Conservation (phyloP, 1,140 invertebrate genomes). For the Drosophila malerkotliana region DNA sequence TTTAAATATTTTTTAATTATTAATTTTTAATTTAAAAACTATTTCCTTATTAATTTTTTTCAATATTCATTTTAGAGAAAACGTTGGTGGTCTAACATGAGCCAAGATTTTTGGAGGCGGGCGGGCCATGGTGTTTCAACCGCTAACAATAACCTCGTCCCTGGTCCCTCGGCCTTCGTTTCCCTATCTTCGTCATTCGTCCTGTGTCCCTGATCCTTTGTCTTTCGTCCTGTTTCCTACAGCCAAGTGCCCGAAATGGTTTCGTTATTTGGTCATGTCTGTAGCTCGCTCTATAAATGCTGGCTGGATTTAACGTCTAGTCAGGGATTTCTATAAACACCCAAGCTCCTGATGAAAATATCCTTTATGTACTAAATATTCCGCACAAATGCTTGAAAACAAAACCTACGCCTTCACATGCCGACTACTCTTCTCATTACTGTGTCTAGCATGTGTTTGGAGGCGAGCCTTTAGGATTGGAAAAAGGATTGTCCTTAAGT, state of each 20-base stretch:
- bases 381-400: not conserved
- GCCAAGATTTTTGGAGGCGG: not conserved
- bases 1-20: too few species aligned
- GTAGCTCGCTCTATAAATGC: conserved; percentile 48
- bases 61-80: not conserved
- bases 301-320: conserved; percentile 71
- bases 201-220: conserved; percentile 5
- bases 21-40: not conserved
- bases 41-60: not conserved
- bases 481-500: too few species aligned
- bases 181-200: too few species aligned
- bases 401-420: not conserved
- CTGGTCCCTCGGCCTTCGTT: not conserved
- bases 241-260: conserved; percentile 51
- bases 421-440: not conserved
- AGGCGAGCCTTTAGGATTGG: too few species aligned
- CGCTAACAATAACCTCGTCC: conserved; percentile 54
- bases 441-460: too few species aligned
- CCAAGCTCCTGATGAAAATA: conserved; percentile 20
- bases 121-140: conserved; percentile 6
- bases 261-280: conserved; percentile 36
- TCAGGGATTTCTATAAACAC: conserved; percentile 68
- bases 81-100: not conserved
- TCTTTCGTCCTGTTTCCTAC: conserved; percentile 10
- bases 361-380: conserved; percentile 2